Evolutionary conservation across 2,888 invertebrate species (phyloP), one percentile per base, ranked within the genome.

Genomic region (Calliphora vomitoria): DNA sequence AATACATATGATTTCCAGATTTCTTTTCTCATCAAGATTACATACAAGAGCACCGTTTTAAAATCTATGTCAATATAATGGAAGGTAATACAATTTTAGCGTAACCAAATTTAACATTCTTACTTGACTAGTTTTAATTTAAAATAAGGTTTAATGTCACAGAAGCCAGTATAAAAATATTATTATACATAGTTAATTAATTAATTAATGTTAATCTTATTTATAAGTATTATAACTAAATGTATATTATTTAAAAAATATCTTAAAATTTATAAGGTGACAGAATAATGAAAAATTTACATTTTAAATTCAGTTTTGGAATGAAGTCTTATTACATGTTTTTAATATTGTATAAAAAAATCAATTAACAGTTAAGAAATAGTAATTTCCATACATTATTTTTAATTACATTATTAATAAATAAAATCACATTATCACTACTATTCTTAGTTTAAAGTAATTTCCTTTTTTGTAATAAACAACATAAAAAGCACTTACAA

Each of bases 131-230:
- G 62, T 72, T 66, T 81, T 58, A 66, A 20, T 82, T 58, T 53
- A 53, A 66, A 50, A 6, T 35, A 50, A 53, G 74, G 68, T 79
- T 86, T 60, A 62, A 83, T 86, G 60, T 84, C 78, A 47, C 55
- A 83, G 80, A 85, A 87, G 88, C 85, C 80, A 85, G 88, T 87
- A 88, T 55, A 87, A 88, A 88, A 87, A 83, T 87, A 83, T 82
- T 58, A 66, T 87, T 81, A 50, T 78, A 20, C 4, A 6, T 35
- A 6, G 4, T 35, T 4, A 35, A 35, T 35, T 35, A 35, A 8
- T 74, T 86, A 44, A 25, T 81, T 83, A 47, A 41, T 75, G 66
- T 75, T 62, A 66, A 78, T 82, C 18, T 81, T 64, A 82, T 58
- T 79, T 85, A 25, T 69, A 20, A 35, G 15, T 58, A 50, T 64